These are phyloP conservation scores for Watsonalla binaria DNA, from an alignment of 2,888 invertebrate species.

Conservation along the genomic window DNA sequence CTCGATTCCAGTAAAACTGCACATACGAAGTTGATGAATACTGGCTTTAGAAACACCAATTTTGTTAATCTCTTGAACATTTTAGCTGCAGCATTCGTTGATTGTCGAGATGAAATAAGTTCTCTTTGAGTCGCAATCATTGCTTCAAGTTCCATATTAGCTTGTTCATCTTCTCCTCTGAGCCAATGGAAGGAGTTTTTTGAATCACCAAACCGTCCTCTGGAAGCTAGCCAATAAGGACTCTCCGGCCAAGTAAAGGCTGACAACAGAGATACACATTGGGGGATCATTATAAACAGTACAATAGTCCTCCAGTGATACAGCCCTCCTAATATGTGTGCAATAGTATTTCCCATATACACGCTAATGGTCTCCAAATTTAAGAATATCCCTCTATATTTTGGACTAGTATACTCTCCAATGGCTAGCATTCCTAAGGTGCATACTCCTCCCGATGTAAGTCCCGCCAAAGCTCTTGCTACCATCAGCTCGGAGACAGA, in stretches of 20 bases:
- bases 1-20: no score
- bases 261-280: constrained; percentile 7
- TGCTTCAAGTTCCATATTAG: constrained; percentile 24
- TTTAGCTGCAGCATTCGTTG: no score
- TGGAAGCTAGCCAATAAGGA: constrained; percentile 30
- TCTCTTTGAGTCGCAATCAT: constrained; percentile 11
- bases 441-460: no score
- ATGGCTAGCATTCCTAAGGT: no score
- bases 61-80: no score
- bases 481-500: no score
- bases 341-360: constrained; percentile 33
- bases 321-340: constrained; percentile 36
- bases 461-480: no score
- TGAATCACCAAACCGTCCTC: constrained; percentile 25
- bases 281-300: constrained; percentile 17
- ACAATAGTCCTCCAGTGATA: constrained; percentile 23
- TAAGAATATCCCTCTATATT: constrained; percentile 31
- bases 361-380: constrained; percentile 31
- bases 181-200: constrained; percentile 22
- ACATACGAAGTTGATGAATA: no score
- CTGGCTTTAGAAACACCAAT: no score
- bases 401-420: constrained; percentile 30
- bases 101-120: no score
- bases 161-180: constrained; percentile 14
- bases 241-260: constrained; percentile 27